phyloP scores from a whole-genome alignment of 2,113 vertebrate species.

The Lepisosteus osseus region DNA sequence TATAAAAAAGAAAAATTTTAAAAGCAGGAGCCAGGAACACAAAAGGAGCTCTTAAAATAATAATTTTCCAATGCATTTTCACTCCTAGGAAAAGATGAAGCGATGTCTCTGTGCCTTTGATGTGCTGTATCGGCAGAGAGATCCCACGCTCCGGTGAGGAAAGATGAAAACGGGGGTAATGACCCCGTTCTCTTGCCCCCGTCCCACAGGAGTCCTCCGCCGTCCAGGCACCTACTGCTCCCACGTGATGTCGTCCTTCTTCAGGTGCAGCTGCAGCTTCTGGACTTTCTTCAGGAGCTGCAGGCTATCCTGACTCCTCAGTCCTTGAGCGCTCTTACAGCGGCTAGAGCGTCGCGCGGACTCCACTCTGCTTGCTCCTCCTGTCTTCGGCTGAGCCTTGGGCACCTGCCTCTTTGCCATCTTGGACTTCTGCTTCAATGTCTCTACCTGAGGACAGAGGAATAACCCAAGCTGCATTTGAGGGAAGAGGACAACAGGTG shows the following conservation, averaged over 20 bases:
- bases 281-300: constrained; percentile 68
- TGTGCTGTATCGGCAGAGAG: too few relatives aligned
- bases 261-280: constrained; percentile 73
- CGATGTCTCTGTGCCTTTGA: too few relatives aligned
- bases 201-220: too few relatives aligned
- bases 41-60: too few relatives aligned
- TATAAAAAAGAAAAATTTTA: too few relatives aligned
- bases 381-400: constrained; percentile 28
- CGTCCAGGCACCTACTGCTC: constrained; percentile 57
- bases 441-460: constrained; percentile 59
- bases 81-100: too few relatives aligned
- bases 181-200: background rate
- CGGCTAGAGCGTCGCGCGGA: constrained; percentile 36
- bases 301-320: constrained; percentile 55
- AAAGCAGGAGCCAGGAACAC: too few relatives aligned
- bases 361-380: constrained; percentile 29
- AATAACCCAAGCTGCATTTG: background rate
- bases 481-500: too few relatives aligned
- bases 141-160: background rate
- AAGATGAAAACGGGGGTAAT: background rate
- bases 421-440: constrained; percentile 61
- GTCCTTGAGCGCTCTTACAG: constrained; percentile 40
- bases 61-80: too few relatives aligned
- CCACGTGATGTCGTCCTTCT: constrained; percentile 73
- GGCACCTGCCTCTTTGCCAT: constrained; percentile 44